These are phyloP conservation scores for Nymphalis urticae DNA, from an alignment of 2,888 invertebrate genomes.

Conservation along the genomic window DNA sequence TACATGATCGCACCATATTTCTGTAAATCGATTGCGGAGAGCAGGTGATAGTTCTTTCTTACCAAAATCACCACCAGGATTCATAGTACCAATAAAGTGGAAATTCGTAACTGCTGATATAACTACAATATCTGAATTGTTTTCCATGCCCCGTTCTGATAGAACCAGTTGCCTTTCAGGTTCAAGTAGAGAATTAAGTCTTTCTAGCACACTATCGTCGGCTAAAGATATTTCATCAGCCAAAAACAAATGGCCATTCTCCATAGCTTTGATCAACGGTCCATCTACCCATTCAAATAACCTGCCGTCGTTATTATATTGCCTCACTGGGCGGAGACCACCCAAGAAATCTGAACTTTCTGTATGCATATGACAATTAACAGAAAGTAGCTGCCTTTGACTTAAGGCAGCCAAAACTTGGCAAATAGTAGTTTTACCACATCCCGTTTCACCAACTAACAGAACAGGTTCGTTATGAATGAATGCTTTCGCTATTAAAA, in stretches of 20 bases:
- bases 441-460: constrained; percentile 98
- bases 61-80: constrained; percentile 99
- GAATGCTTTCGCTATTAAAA: constrained; percentile 90
- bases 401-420: constrained; percentile 90
- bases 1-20: constrained; percentile 97
- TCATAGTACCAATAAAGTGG: constrained; percentile 98
- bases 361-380: constrained; percentile 99
- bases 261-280: constrained; percentile 95
- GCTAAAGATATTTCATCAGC: constrained; percentile 99
- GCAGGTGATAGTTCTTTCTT: constrained; percentile 99
- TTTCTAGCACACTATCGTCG: constrained; percentile 98
- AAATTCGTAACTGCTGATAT: constrained; percentile 88
- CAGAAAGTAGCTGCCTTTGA: constrained; percentile 85
- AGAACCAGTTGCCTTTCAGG: constrained; percentile 94
- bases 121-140: constrained; percentile 80
- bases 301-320: constrained; percentile 81
- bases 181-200: constrained; percentile 97
- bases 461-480: constrained; percentile 96
- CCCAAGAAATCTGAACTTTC: constrained; percentile 99
- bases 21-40: constrained; percentile 97
- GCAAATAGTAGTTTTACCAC: constrained; percentile 98
- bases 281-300: constrained; percentile 99
- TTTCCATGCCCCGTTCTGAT: constrained; percentile 92
- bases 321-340: constrained; percentile 93
- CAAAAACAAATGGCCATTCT: constrained; percentile 91